phyloP scores from a whole-genome alignment of 2,888 invertebrate species.

The Tetrapedia diversipes region DNA sequence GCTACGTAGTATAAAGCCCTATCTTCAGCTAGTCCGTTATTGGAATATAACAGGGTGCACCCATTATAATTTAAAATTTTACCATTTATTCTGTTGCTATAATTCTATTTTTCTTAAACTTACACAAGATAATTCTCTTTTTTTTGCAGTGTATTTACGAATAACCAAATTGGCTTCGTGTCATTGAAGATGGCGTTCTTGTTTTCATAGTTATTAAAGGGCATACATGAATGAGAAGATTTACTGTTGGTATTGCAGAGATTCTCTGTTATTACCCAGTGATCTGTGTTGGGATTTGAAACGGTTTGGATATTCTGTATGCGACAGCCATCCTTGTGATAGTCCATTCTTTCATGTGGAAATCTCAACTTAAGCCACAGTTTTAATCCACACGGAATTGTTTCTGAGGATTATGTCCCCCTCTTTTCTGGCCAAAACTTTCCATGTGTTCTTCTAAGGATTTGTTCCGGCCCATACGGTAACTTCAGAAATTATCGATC shows the following conservation, averaged over 20 bases:
- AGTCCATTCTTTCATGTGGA: not conserved
- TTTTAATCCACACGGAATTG: slow-evolving; percentile 36
- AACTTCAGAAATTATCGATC: too few relatives aligned
- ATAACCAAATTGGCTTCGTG: not conserved
- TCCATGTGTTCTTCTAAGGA: slow-evolving; percentile 36
- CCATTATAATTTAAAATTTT: slow-evolving; percentile 17
- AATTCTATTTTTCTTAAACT: too few relatives aligned
- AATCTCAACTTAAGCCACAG: not conserved
- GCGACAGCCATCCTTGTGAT: slow-evolving; percentile 6
- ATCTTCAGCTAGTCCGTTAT: not conserved
- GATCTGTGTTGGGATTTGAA: slow-evolving; percentile 28
- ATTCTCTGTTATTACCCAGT: slow-evolving; percentile 28
- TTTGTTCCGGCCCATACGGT: not conserved
- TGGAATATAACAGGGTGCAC: not conserved
- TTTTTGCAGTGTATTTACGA: not conserved
- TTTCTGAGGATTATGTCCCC: slow-evolving; percentile 37
- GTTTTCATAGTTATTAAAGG: not conserved
- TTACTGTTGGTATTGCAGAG: not conserved
- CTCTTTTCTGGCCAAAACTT: not conserved
- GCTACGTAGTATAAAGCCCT: not conserved
- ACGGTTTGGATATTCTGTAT: not conserved
- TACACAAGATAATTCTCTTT: not conserved
- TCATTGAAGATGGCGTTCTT: not conserved
- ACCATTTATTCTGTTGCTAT: not conserved
- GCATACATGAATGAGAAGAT: not conserved